Conservation (phyloP, 2,888 invertebrate species). For the Leptopilina drosophilae region DNA sequence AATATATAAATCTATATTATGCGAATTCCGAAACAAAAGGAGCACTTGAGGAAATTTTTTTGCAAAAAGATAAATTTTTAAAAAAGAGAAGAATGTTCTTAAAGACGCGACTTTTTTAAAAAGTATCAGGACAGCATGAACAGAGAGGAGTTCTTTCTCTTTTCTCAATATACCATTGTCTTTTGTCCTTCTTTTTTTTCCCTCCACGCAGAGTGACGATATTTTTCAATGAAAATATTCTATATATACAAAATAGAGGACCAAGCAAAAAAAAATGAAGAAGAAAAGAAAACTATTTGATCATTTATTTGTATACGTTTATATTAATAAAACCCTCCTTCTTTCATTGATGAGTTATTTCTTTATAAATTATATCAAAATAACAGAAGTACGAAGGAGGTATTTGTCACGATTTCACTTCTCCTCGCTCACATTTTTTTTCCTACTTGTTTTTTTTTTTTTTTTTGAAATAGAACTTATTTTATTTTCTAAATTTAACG, state of each 20-base stretch:
- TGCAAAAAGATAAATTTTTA: neutral
- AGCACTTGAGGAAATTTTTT: neutral
- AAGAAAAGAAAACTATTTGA: neutral
- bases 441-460: neutral
- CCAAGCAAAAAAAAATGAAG: neutral
- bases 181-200: neutral
- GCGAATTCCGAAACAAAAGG: too few relatives aligned
- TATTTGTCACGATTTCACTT: neutral
- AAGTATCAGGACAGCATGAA: slow-evolving; percentile 6
- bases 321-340: neutral
- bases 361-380: slow-evolving; percentile 14
- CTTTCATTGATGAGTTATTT: neutral
- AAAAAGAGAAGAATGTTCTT: slow-evolving; percentile 6
- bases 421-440: neutral
- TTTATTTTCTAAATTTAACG: neutral
- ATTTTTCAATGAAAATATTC: too few relatives aligned
- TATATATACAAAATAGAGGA: too few relatives aligned
- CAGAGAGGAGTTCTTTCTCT: neutral
- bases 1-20: too few relatives aligned
- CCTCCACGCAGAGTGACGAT: neutral
- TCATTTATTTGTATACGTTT: neutral
- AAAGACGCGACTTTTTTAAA: slow-evolving; percentile 14
- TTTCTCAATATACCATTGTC: neutral
- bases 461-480: neutral
- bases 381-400: neutral